phyloP scores from a whole-genome alignment of 2,888 invertebrate genomes.

The Hydraecia micacea region DNA sequence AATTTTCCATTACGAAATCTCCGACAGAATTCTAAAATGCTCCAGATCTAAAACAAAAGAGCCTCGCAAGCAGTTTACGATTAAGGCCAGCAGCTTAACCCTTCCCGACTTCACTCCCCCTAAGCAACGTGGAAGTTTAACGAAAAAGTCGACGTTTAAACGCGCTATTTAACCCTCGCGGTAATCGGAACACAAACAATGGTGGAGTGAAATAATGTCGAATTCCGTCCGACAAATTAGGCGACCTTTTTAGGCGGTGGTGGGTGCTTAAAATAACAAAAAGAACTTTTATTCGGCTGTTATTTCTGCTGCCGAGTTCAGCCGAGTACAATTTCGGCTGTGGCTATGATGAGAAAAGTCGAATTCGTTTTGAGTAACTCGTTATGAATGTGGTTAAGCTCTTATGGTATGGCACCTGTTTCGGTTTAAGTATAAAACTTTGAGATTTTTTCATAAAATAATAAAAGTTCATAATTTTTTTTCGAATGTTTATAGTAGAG shows the following conservation, averaged over 20 bases:
- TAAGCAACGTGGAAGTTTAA: conserved; percentile 83
- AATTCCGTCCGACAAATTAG: conserved; percentile 89
- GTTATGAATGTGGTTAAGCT: conserved; percentile 56
- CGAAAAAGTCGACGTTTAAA: conserved; percentile 86
- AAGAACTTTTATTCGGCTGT: conserved; percentile 76
- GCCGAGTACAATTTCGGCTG: conserved; percentile 62
- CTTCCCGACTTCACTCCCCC: conserved; percentile 84
- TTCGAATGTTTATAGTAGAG: conserved; percentile 17
- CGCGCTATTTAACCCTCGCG: conserved; percentile 87
- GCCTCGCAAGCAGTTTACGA: conserved; percentile 83
- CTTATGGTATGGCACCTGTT: conserved; percentile 49
- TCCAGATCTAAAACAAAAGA: conserved; percentile 78
- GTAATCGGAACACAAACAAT: conserved; percentile 89
- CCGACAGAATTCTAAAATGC: conserved; percentile 69
- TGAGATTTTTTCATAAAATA: conserved; percentile 18
- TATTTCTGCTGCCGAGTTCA: conserved; percentile 67
- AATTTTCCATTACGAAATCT: conserved; percentile 65
- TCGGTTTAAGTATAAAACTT: conserved; percentile 35
- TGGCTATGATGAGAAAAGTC: conserved; percentile 65
- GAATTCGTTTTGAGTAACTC: conserved; percentile 62
- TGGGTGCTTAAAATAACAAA: conserved; percentile 83
- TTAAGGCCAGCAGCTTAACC: conserved; percentile 83
- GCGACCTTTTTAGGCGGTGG: conserved; percentile 84
- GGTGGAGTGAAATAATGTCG: conserved; percentile 86
- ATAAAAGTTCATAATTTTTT: conserved; percentile 16